Evolutionary conservation across 2,888 invertebrate species (phyloP), one percentile per base, ranked within the genome.

Genomic region (Stenotaenia linearis): DNA sequence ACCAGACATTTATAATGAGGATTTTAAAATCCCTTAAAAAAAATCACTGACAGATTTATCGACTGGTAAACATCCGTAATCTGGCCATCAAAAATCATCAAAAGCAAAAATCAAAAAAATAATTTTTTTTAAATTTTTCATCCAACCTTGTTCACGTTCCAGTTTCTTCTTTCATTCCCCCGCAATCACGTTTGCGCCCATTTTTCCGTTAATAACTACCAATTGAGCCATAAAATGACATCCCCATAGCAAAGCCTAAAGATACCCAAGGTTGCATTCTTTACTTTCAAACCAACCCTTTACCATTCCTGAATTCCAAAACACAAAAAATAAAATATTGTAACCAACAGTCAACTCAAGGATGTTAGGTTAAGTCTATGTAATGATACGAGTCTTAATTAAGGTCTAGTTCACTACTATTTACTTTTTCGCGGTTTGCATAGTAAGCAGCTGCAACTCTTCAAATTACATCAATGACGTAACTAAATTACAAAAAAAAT

Each of bases 161-260:
- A 69, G 69, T 28, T 69, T 69, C 69, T 28, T 28, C 69, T 23
- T 69, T 25, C 1, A 28, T 28, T 69, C 69, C 69, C 69, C 69
- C 69, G 69, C 69, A 69, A 69, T 69, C 69, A 69, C 69, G 69
- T 69, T 69, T 69, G 69, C 69, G 69, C 69, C 69, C 69, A 69
- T 69, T 69, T 28, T 28, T 69, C 28, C 61, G 21, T 21, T 61
- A 61, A 69, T 69, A 69, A 69, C 69, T 28, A n/a, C 69, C 69
- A 69, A 69, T 69, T 69, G 69, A 69, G 69, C 28, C 28, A 15
- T 28, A 28, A 6, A 69, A 69, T 69, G 69, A 69, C 69, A 69
- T 69, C 69, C 69, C 28, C 1, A 28, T 25, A 1, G 61, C 28
- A 61, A 61, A 61, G 28, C 61, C 12, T 18, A 21, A 28, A 69